Conservation (phyloP, 2,797 vertebrate species). For the Pogonophryne albipinna region DNA sequence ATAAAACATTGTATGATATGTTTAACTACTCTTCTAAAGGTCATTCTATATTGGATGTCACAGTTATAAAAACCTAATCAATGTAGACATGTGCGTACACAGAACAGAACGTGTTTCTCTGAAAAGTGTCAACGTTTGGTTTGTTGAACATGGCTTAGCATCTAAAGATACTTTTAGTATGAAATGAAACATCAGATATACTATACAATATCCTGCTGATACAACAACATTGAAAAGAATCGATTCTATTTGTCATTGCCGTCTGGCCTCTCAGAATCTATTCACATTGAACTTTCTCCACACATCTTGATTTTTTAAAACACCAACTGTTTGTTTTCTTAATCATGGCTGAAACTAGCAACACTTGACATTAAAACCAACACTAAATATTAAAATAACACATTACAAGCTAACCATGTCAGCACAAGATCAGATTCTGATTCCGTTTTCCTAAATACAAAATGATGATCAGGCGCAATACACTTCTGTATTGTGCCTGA, state of each 20-base stretch:
- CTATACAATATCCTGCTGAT: constrained; percentile 8
- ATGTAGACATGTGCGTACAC: constrained; percentile 17
- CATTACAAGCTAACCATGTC: constrained; percentile 23
- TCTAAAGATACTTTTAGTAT: constrained; percentile 43
- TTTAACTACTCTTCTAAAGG: constrained; percentile 29
- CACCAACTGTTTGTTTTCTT: background rate
- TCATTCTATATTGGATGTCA: constrained; percentile 23
- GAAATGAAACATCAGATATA: constrained; percentile 42
- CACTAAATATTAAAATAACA: constrained; percentile 32
- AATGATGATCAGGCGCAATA: background rate
- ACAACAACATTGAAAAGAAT: constrained; percentile 8
- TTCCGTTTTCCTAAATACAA: constrained; percentile 34
- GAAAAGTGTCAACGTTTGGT: constrained; percentile 45
- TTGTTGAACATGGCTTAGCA: constrained; percentile 61
- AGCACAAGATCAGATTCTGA: constrained; percentile 15
- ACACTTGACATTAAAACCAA: constrained; percentile 33
- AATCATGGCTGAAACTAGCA: background rate
- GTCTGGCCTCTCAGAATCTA: constrained; percentile 28
- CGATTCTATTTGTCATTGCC: constrained; percentile 43
- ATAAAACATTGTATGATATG: constrained; percentile 8
- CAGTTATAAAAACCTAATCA: constrained; percentile 39
- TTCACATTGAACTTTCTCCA: constrained; percentile 13
- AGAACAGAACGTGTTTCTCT: constrained; percentile 36
- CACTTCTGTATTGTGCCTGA: constrained; percentile 14
- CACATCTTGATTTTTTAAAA: background rate